Conservation (phyloP, 2,888 invertebrate genomes). For the Myopa tessellatipennis region DNA sequence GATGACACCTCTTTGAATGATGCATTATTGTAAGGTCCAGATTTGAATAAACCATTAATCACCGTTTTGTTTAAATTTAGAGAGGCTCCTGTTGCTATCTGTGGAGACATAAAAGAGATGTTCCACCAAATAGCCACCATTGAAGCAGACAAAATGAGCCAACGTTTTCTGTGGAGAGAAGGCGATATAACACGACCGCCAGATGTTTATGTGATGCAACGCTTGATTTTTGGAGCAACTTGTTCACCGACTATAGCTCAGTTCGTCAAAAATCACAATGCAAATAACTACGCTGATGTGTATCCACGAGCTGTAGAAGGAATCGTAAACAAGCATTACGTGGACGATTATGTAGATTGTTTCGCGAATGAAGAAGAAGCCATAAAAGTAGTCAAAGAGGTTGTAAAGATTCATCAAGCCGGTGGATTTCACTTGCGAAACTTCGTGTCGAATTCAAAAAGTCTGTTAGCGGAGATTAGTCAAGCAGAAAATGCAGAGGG, state of each 20-base stretch:
- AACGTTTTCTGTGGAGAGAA: conserved; percentile 41
- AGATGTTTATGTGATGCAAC: conserved; percentile 40
- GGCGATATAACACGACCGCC: conserved; percentile 19
- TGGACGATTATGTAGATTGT: not conserved
- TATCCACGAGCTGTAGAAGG: conserved; percentile 2
- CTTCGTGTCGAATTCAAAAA: not conserved
- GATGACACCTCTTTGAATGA: not conserved
- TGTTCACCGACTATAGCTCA: conserved; percentile 45
- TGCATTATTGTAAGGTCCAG: conserved; percentile 21
- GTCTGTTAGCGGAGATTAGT: not conserved
- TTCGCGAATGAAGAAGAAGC: conserved; percentile 2
- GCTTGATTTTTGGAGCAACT: conserved; percentile 43
- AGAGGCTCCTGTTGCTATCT: conserved; percentile 30
- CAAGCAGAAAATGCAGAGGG: not conserved
- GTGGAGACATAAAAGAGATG: no score
- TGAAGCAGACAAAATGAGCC: not conserved
- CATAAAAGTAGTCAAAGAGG: not conserved
- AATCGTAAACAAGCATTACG: not conserved
- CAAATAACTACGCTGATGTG: not conserved
- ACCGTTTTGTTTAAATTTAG: conserved; percentile 36
- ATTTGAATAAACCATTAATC: conserved; percentile 22
- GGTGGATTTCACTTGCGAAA: not conserved
- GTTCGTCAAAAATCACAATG: conserved; percentile 53
- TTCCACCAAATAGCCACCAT: no score
- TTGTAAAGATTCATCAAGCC: not conserved